These are phyloP conservation scores for Drosophila yooni DNA, from an alignment of 2,888 invertebrate species.

Conservation along the genomic window DNA sequence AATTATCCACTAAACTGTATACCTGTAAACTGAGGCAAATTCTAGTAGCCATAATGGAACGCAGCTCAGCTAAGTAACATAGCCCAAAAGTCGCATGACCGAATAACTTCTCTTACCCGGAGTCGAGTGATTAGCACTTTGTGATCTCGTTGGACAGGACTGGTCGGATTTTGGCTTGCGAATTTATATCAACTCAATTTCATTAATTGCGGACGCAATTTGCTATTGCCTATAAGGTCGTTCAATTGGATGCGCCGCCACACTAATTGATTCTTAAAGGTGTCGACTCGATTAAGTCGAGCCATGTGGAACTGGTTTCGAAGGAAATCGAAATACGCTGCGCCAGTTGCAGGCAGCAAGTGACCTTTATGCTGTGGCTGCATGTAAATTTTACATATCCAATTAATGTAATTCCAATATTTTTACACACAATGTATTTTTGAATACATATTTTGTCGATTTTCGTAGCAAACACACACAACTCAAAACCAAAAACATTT, in stretches of 20 bases:
- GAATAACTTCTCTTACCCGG: constrained; percentile 21
- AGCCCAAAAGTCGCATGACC: constrained; percentile 52
- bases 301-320: constrained; percentile 36
- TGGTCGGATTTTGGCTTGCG: constrained; percentile 40
- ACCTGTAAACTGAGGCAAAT: constrained; percentile 1
- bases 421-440: neutral
- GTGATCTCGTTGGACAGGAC: constrained; percentile 51
- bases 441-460: neutral
- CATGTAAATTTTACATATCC: neutral
- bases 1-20: neutral
- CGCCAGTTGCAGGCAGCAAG: neutral
- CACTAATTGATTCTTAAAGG: constrained; percentile 75
- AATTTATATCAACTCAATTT: constrained; percentile 55
- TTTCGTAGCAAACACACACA: neutral
- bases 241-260: constrained; percentile 52
- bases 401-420: neutral
- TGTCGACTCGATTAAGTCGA: constrained; percentile 39
- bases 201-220: constrained; percentile 60
- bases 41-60: constrained; percentile 30
- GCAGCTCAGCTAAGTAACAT: neutral
- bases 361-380: constrained; percentile 10
- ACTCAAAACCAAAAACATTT: neutral
- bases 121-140: constrained; percentile 34
- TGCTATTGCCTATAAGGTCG: constrained; percentile 54
- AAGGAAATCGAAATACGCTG: constrained; percentile 39